Percentiles rank a stretch among this genome's conserved stretches.
Conservation (phyloP, 2,797 vertebrate species). For the Adrianichthys oophorus region DNA sequence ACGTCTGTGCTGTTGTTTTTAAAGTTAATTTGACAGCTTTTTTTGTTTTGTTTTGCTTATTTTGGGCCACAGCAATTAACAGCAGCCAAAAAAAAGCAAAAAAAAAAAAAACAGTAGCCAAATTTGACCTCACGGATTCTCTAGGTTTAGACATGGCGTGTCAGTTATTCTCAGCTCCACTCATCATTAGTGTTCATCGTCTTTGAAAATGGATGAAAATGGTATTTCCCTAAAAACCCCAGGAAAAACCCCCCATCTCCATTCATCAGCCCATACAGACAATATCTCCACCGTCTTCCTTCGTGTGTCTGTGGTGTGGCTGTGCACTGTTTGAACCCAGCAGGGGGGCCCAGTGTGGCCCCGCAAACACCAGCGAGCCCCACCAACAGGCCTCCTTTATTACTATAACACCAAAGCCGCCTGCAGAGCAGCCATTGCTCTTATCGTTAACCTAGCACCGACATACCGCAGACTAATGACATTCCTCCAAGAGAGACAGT, state of each 20-base stretch:
- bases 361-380: constrained; percentile 46
- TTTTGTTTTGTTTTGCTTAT: too few species aligned
- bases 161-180: too few species aligned
- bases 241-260: constrained; percentile 8
- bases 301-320: constrained; percentile 55
- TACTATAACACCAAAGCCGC: constrained; percentile 62
- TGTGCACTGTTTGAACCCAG: constrained; percentile 67
- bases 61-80: too few species aligned
- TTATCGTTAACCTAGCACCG: constrained; percentile 53
- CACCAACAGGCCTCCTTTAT: constrained; percentile 66
- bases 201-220: too few species aligned
- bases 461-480: constrained; percentile 49
- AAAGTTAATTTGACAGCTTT: too few species aligned
- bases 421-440: constrained; percentile 57
- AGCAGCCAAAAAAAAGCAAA: too few species aligned
- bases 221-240: constrained; percentile 9
- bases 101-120: too few species aligned
- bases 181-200: too few species aligned
- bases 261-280: constrained; percentile 54
- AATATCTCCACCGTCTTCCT: constrained; percentile 49
- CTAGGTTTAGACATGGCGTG: too few species aligned
- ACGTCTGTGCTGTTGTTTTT: too few species aligned
- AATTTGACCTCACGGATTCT: too few species aligned
- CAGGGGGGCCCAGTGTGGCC: constrained; percentile 49
- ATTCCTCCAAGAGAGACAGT: constrained; percentile 36